These are phyloP conservation scores for Labia minor DNA, from an alignment of 2,888 invertebrate genomes.

Conservation along the genomic window DNA sequence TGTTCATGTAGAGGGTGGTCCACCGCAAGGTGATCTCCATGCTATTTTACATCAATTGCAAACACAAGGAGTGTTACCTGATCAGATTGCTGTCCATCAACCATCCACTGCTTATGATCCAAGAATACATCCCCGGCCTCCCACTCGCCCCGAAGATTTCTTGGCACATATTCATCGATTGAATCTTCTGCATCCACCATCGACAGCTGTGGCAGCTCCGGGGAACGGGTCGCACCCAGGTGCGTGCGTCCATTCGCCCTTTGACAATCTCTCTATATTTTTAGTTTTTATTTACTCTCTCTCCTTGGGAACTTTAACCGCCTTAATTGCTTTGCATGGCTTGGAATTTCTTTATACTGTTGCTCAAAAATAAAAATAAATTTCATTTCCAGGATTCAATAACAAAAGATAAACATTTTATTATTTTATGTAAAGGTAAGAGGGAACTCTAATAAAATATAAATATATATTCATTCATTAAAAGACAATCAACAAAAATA, in stretches of 20 bases:
- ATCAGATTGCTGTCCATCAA: background rate
- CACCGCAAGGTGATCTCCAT: background rate
- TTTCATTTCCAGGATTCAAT: no score
- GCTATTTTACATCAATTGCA: background rate
- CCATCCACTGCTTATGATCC: background rate
- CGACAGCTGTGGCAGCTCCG: background rate
- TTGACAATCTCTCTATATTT: background rate
- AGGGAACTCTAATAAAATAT: no score
- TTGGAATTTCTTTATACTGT: no score
- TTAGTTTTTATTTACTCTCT: no score
- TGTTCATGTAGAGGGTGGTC: background rate
- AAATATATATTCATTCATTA: no score
- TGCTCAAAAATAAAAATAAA: no score
- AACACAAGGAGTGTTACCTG: background rate
- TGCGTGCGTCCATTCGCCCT: no score
- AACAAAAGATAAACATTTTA: no score
- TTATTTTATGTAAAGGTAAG: no score
- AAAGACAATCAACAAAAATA: no score
- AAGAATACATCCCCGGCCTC: slow-evolving; percentile 23
- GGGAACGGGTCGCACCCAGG: slow-evolving; percentile 19
- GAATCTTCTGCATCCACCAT: slow-evolving; percentile 29
- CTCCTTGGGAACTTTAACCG: no score
- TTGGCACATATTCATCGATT: slow-evolving; percentile 35
- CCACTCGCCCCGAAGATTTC: slow-evolving; percentile 35
- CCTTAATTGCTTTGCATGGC: background rate